Evolutionary conservation across 2,113 vertebrate genomes (phyloP).

Genomic region (Lagopus leucura): DNA sequence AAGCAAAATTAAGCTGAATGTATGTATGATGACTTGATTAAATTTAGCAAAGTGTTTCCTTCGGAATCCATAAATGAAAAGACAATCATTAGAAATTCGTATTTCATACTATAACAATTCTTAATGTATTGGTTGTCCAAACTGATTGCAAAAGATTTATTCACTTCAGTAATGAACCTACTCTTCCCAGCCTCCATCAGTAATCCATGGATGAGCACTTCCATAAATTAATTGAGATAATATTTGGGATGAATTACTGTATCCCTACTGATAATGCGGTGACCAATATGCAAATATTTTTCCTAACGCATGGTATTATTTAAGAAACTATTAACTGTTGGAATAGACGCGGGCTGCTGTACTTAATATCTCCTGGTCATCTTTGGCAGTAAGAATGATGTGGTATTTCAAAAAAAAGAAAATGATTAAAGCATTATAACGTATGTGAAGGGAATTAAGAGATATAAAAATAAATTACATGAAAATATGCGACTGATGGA

Average conservation of each 20-base stretch:
- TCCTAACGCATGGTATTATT: neutral
- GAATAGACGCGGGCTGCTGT: too few species aligned
- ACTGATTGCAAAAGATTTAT: neutral
- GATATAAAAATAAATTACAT: neutral
- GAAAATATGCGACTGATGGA: neutral
- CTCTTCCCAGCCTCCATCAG: rapidly evolving
- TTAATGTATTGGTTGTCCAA: neutral
- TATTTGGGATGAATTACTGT: neutral
- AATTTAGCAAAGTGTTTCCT: neutral
- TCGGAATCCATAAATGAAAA: neutral
- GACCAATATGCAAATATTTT: neutral
- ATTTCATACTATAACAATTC: neutral
- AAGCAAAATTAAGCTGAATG: neutral
- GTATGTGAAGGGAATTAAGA: neutral
- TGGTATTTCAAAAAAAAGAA: neutral
- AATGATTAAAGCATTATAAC: neutral
- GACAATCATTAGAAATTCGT: neutral
- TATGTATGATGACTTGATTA: neutral
- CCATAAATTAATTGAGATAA: neutral
- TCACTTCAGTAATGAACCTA: neutral
- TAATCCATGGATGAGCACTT: neutral
- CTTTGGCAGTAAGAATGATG: too few species aligned
- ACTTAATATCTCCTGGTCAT: too few species aligned
- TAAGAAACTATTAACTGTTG: too few species aligned
- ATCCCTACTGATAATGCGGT: neutral